These are phyloP conservation scores for Volucella zonaria DNA, from an alignment of 2,888 invertebrate species.

Conservation along the genomic window DNA sequence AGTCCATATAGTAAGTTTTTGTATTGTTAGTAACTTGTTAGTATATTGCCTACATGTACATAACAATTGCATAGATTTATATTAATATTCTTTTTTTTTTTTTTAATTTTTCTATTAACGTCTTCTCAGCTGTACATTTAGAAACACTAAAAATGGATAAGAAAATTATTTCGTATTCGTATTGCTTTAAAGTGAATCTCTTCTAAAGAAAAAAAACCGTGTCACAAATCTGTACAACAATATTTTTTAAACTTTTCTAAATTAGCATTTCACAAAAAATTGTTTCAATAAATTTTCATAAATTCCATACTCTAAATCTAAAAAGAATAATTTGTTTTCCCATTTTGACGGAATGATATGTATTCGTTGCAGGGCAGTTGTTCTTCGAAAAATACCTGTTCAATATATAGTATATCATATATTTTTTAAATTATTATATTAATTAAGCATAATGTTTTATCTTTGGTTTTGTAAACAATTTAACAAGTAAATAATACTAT, in stretches of 20 bases:
- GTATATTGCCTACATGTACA: conserved; percentile 19
- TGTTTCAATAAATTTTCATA: conserved; percentile 7
- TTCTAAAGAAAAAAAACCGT: conserved; percentile 31
- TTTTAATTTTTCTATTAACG: conserved; percentile 16
- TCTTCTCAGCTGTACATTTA: conserved; percentile 31
- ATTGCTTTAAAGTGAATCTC: conserved; percentile 15
- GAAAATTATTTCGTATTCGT: conserved; percentile 4
- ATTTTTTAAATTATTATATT: background rate
- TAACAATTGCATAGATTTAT: conserved; percentile 26
- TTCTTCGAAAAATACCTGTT: conserved; percentile 41
- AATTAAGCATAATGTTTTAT: conserved; percentile 11
- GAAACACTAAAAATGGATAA: conserved; percentile 42
- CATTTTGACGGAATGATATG: conserved; percentile 78
- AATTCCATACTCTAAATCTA: conserved; percentile 43
- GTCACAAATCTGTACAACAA: conserved; percentile 41
- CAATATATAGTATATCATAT: background rate
- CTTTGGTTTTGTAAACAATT: conserved; percentile 40
- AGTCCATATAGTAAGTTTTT: background rate
- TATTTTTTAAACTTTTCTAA: conserved; percentile 33
- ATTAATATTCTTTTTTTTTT: background rate
- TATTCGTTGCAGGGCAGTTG: conserved; percentile 80
- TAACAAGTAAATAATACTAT: conserved; percentile 63
- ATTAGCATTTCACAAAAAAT: background rate
- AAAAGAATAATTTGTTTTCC: conserved; percentile 20
- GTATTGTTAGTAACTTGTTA: no score